These are phyloP conservation scores for Nipponia nippon DNA, from an alignment of 2,113 vertebrate species.

Conservation along the genomic window DNA sequence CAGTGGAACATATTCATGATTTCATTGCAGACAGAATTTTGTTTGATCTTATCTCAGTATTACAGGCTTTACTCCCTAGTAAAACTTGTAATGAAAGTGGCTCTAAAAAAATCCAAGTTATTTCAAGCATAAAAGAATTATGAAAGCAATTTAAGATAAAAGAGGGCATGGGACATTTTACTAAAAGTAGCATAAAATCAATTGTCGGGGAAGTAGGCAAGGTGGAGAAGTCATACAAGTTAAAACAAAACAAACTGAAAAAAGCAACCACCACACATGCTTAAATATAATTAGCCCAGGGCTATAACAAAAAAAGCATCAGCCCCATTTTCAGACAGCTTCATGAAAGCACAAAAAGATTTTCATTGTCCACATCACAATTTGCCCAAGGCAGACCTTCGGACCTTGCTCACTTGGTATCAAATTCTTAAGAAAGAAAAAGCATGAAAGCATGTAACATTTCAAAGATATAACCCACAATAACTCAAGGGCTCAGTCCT, in stretches of 20 bases:
- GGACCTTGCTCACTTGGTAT: background rate
- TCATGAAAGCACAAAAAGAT: background rate
- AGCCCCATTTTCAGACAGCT: background rate
- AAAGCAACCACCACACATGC: background rate
- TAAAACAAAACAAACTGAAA: background rate
- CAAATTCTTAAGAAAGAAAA: background rate
- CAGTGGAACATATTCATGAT: background rate
- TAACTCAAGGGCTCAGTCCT: background rate
- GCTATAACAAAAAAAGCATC: background rate
- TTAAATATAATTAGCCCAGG: background rate
- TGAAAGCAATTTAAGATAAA: slow-evolving; percentile 7
- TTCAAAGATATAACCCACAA: background rate
- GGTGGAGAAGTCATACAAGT: background rate
- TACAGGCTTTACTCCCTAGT: background rate
- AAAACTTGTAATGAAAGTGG: background rate
- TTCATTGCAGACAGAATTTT: slow-evolving; percentile 26
- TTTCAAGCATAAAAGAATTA: slow-evolving; percentile 25
- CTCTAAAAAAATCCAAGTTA: background rate
- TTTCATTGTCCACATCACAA: background rate
- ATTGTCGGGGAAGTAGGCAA: background rate
- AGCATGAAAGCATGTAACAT: background rate
- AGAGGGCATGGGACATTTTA: background rate
- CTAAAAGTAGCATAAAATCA: background rate
- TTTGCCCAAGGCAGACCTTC: background rate
- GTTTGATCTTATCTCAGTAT: slow-evolving; percentile 20